A percentile compares a stretch with the other conserved stretches of the same genome.
phyloP scores from a whole-genome alignment of 2,888 invertebrate genomes.

The Scaptomyza caliginosa region DNA sequence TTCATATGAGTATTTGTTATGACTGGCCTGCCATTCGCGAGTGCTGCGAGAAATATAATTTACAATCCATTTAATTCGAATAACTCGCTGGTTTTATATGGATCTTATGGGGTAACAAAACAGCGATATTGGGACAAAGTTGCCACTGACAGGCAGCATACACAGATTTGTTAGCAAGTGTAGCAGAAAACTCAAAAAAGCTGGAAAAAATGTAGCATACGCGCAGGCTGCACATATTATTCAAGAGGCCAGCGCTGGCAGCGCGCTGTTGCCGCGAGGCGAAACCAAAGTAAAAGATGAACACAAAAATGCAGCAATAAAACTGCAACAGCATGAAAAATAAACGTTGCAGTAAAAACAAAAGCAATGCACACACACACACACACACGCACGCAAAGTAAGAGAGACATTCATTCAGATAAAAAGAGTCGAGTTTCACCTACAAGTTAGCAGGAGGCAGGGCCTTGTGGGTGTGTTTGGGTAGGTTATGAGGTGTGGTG shows the following conservation, averaged over 20 bases:
- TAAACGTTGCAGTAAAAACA: constrained; percentile 40
- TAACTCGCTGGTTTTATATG: constrained; percentile 37
- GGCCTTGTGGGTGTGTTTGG: not conserved
- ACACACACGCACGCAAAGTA: constrained; percentile 22
- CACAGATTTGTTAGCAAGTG: constrained; percentile 55
- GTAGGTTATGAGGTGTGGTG: not conserved
- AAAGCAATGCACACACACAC: constrained; percentile 1
- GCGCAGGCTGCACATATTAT: constrained; percentile 46
- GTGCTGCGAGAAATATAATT: constrained; percentile 52
- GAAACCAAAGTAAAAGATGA: constrained; percentile 32
- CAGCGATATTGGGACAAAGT: constrained; percentile 40
- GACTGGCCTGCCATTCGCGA: constrained; percentile 33
- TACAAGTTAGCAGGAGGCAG: constrained; percentile 30
- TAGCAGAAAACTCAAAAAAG: constrained; percentile 12
- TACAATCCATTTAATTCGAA: constrained; percentile 69
- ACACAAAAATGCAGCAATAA: constrained; percentile 41
- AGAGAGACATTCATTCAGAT: constrained; percentile 62
- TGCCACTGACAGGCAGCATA: constrained; percentile 11
- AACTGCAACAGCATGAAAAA: constrained; percentile 50
- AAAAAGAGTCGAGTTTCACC: constrained; percentile 63
- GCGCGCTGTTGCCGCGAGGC: not conserved
- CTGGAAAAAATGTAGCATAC: constrained; percentile 63
- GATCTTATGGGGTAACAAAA: constrained; percentile 7
- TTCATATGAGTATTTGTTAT: constrained; percentile 28
- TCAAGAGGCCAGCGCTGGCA: constrained; percentile 2